Percentiles rank a stretch among this genome's conserved stretches.
Evolutionary conservation across 2,888 invertebrate genomes (phyloP).

Genomic region (Drosophila maculinotata): DNA sequence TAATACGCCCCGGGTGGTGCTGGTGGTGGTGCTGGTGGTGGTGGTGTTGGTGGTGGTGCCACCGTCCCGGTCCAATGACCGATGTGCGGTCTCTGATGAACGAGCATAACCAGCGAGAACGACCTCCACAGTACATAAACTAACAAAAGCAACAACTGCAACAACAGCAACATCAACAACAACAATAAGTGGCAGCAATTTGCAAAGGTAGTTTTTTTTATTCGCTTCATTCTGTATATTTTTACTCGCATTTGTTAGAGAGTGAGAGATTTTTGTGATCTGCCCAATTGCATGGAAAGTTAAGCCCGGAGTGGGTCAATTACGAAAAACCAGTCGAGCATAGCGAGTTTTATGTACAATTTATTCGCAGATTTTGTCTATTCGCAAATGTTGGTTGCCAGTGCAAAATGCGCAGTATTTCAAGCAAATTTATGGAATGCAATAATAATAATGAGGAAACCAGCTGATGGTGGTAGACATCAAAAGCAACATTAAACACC

Average conservation of each 20-base stretch:
- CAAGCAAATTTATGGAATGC: slow-evolving; percentile 14
- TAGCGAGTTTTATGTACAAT: slow-evolving; percentile 23
- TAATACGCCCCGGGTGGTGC: slow-evolving; percentile 68
- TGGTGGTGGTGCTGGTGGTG: slow-evolving; percentile 15
- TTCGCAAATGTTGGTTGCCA: neutral
- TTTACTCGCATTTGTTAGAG: slow-evolving; percentile 13
- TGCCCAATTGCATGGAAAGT: slow-evolving; percentile 70
- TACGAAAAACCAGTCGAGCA: slow-evolving; percentile 53
- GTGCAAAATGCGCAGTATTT: slow-evolving; percentile 19
- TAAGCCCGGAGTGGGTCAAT: slow-evolving; percentile 68
- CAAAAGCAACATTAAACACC: neutral
- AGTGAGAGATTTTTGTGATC: slow-evolving; percentile 32
- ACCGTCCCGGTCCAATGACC: slow-evolving; percentile 74
- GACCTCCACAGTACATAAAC: slow-evolving; percentile 72
- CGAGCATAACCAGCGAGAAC: slow-evolving; percentile 72
- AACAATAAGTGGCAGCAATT: slow-evolving; percentile 46
- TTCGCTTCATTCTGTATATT: slow-evolving; percentile 5
- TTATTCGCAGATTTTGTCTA: slow-evolving; percentile 14
- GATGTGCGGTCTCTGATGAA: slow-evolving; percentile 63
- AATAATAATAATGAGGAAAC: slow-evolving; percentile 21
- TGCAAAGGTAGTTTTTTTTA: slow-evolving; percentile 39
- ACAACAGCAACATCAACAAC: slow-evolving; percentile 27
- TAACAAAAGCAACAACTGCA: slow-evolving; percentile 19
- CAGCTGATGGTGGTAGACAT: slow-evolving; percentile 1
- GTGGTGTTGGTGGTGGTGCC: slow-evolving; percentile 25